phyloP scores from a whole-genome alignment of 2,888 invertebrate genomes.

The Cynaeus angustus region DNA sequence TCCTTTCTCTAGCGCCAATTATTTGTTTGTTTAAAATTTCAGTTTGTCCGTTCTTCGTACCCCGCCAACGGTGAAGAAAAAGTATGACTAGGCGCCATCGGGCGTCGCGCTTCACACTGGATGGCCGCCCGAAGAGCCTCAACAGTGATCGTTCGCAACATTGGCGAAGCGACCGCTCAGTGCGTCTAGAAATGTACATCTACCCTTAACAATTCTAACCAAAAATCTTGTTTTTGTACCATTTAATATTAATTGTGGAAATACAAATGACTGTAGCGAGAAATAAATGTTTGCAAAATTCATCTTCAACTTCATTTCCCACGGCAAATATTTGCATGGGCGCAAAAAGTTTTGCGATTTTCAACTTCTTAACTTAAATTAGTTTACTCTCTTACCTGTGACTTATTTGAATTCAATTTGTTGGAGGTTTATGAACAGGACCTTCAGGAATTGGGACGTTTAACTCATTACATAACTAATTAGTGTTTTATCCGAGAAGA shows the following conservation, averaged over 20 bases:
- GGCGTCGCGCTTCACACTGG: slow-evolving; percentile 67
- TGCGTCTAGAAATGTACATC: slow-evolving; percentile 57
- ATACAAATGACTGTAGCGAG: not conserved
- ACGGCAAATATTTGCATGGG: slow-evolving; percentile 3
- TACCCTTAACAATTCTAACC: not conserved
- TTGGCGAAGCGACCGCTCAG: slow-evolving; percentile 63
- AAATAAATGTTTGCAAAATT: slow-evolving; percentile 25
- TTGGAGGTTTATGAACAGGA: not conserved
- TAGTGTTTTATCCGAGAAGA: slow-evolving; percentile 19
- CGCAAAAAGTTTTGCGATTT: slow-evolving; percentile 5
- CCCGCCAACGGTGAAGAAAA: slow-evolving; percentile 84
- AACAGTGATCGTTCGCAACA: slow-evolving; percentile 64
- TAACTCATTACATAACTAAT: slow-evolving; percentile 5
- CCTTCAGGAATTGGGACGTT: not conserved
- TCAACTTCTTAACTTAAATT: slow-evolving; percentile 18
- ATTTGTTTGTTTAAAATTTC: slow-evolving; percentile 58
- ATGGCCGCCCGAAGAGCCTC: slow-evolving; percentile 65
- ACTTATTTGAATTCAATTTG: slow-evolving; percentile 6
- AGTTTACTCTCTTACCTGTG: slow-evolving; percentile 14
- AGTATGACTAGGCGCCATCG: slow-evolving; percentile 83
- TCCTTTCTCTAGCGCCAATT: not conserved
- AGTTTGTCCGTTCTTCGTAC: slow-evolving; percentile 87
- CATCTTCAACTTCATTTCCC: not conserved
- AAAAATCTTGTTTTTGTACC: slow-evolving; percentile 15
- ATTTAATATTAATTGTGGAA: slow-evolving; percentile 13